Conservation (phyloP, 2,888 invertebrate genomes). For the Phyto melanocephala region DNA sequence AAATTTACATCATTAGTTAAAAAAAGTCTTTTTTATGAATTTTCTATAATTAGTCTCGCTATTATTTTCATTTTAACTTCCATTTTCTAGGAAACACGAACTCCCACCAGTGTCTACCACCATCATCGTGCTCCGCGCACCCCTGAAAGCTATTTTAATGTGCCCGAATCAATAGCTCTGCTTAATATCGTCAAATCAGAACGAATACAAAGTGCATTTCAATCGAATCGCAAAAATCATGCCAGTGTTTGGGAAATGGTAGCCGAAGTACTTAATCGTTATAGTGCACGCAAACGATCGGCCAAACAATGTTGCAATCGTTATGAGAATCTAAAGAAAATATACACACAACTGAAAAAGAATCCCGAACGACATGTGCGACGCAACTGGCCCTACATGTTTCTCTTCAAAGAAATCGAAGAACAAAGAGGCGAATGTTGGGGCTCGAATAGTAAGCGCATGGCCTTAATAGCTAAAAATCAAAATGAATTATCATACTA, state of each 20-base stretch:
- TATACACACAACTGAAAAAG: conserved; percentile 78
- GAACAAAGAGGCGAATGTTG: conserved; percentile 78
- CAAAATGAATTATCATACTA: conserved; percentile 78
- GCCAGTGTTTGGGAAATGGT: conserved; percentile 79
- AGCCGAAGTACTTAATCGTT: conserved; percentile 77
- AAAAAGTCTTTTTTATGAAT: no score
- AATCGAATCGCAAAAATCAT: conserved; percentile 78
- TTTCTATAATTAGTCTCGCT: no score
- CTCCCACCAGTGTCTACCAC: conserved; percentile 72
- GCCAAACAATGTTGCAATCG: conserved; percentile 78
- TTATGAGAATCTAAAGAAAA: conserved; percentile 78
- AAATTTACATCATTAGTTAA: no score
- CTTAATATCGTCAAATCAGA: conserved; percentile 78
- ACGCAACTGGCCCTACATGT: conserved; percentile 78
- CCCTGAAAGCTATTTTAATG: conserved; percentile 78
- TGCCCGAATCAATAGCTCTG: conserved; percentile 78
- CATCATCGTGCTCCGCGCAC: conserved; percentile 78
- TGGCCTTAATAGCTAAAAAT: conserved; percentile 75
- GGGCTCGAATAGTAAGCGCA: conserved; percentile 77
- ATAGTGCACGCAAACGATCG: conserved; percentile 76
- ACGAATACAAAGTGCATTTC: conserved; percentile 78
- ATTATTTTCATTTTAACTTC: neutral
- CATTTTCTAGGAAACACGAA: conserved; percentile 72
- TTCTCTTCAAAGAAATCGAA: conserved; percentile 78
- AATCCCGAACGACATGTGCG: conserved; percentile 78